A percentile compares a stretch with the other conserved stretches of the same genome.
Evolutionary conservation across 2,797 vertebrate species (phyloP).

Genomic region (Botia almorhae): DNA sequence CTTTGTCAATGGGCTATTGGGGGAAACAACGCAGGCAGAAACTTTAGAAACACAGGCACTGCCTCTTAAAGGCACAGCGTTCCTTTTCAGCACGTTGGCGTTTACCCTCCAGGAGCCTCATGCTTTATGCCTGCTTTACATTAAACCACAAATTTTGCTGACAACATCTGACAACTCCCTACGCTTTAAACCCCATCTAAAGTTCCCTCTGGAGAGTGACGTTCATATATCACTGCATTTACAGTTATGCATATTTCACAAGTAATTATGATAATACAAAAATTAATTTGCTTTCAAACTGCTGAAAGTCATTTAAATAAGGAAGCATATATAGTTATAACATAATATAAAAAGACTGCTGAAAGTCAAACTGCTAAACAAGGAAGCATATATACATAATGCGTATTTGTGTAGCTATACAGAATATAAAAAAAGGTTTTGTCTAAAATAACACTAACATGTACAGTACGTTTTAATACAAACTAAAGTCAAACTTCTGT

Average conservation of each 20-base stretch:
- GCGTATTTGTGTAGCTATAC: too few relatives aligned
- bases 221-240: background rate
- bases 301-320: background rate
- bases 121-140: conserved; percentile 73
- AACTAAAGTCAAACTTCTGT: conserved; percentile 62
- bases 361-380: too few relatives aligned
- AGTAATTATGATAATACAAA: background rate
- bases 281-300: background rate
- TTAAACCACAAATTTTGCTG: conserved; percentile 69
- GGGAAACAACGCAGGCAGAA: conserved; percentile 87
- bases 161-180: conserved; percentile 70
- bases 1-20: conserved; percentile 89
- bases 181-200: conserved; percentile 66
- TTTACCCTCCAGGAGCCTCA: conserved; percentile 67
- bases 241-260: background rate
- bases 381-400: too few relatives aligned
- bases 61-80: conserved; percentile 85
- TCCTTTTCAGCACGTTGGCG: conserved; percentile 69
- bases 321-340: background rate
- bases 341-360: too few relatives aligned
- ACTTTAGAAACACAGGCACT: conserved; percentile 83
- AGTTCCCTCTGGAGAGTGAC: conserved; percentile 12
- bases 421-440: too few relatives aligned
- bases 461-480: background rate
- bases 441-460: background rate